phyloP scores from a whole-genome alignment of 2,797 vertebrate genomes.

The Poeciliopsis infans region DNA sequence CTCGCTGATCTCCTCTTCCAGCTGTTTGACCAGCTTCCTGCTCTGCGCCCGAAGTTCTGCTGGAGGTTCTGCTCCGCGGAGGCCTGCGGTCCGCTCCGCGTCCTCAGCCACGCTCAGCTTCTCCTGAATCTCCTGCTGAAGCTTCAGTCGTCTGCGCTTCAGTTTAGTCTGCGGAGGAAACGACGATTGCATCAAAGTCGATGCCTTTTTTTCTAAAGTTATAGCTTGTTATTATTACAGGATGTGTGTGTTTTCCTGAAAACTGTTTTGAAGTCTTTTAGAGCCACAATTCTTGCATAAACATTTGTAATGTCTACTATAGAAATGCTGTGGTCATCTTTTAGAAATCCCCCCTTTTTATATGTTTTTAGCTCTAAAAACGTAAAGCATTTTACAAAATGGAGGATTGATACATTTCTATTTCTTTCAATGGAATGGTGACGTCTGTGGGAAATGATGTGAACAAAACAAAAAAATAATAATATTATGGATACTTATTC shows the following conservation, averaged over 20 bases:
- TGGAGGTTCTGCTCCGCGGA: background rate
- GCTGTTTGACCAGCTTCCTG: conserved; percentile 32
- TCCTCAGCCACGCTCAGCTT: conserved; percentile 31
- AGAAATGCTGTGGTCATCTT: no score
- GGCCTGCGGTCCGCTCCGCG: conserved; percentile 11
- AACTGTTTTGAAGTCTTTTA: background rate
- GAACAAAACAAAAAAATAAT: no score
- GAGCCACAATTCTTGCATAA: no score
- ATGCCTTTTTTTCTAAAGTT: background rate
- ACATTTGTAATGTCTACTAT: no score
- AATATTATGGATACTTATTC: no score
- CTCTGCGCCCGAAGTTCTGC: background rate
- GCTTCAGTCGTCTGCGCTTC: conserved; percentile 34
- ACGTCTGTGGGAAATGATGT: no score
- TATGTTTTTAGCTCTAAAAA: no score
- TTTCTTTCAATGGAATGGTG: no score
- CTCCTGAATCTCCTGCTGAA: conserved; percentile 53
- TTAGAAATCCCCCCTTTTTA: no score
- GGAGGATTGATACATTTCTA: no score
- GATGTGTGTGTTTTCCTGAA: background rate
- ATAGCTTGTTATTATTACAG: background rate
- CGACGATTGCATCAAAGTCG: background rate
- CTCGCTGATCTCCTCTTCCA: conserved; percentile 60
- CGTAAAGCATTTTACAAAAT: no score
- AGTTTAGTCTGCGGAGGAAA: conserved; percentile 45